Conservation (phyloP, 2,797 vertebrate genomes). For the Phataginus tetradactyla region DNA sequence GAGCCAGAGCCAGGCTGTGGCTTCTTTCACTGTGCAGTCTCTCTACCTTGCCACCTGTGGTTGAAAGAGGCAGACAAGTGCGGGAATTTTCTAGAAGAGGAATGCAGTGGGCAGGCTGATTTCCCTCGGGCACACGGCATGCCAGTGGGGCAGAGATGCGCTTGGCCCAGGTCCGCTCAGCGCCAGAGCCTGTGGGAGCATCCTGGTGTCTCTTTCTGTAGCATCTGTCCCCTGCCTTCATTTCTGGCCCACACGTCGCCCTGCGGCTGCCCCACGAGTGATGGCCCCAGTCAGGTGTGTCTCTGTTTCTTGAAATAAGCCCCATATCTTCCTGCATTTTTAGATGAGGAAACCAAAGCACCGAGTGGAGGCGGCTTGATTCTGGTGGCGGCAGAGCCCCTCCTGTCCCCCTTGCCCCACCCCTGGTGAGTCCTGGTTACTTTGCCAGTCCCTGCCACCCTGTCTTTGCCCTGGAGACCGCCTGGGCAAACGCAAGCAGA, state of each 20-base stretch:
- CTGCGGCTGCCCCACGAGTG: no score
- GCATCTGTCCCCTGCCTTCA: rapidly evolving
- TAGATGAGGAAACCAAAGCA: not conserved
- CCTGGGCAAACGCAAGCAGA: not conserved
- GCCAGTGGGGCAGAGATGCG: not conserved
- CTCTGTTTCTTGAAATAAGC: not conserved
- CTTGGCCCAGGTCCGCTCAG: not conserved
- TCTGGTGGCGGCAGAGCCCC: rapidly evolving
- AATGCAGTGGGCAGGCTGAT: no score
- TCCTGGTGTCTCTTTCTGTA: not conserved
- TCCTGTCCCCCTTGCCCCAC: rapidly evolving
- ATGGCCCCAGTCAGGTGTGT: not conserved
- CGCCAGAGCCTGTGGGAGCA: not conserved
- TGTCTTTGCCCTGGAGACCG: not conserved
- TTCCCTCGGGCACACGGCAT: rapidly evolving
- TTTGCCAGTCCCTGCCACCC: not conserved
- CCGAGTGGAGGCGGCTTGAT: rapidly evolving
- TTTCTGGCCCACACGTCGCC: no score
- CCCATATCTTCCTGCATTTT: rapidly evolving
- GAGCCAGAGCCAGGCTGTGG: not conserved
- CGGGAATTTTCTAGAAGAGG: not conserved
- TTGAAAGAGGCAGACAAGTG: not conserved
- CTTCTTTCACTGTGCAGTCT: not conserved
- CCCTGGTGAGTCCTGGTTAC: not conserved
- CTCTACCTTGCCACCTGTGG: not conserved